Base-by-base conservation (phyloP, 2,888 invertebrate genomes). In the Amphimallon solstitiale region DNA sequence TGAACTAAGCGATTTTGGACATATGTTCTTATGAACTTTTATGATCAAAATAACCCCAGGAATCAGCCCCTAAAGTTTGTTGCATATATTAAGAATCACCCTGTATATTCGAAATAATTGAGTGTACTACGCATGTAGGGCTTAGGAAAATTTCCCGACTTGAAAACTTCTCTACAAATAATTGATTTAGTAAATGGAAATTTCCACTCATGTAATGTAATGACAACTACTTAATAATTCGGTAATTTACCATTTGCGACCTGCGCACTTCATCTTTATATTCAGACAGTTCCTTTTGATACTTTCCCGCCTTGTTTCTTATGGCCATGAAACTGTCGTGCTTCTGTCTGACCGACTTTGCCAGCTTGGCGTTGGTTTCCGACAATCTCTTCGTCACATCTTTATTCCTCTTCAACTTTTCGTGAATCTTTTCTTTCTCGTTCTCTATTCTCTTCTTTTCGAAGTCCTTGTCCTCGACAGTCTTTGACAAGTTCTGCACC, bases 281-380 rank as follows among this genome's bases (percentile, higher is more conserved):
- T 7, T 68, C 59, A 35, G 67, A 49, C 19, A 73, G 35, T 60
- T 70, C 68, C 14, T 62, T 66, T 51, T 71, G 66, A 34, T 69
- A 54, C 19, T 61, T 38, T 29, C 64, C 64, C n/a, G 69, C 63
- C 59, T 71, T 66, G 19, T 56, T 56, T 14, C 54, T 66, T 6
- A 60, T 19, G 0, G 63, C 62, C 21, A 67, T 64, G 34, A 70
- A 67, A n/a, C 65, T 66, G 3, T 69, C 67, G 40, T 66, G 64
- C 34, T 69, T 69, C 10, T 66, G 65, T n/a, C 62, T 64, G 7
- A 70, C 65, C 5, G 69, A 65, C 17, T 54, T 65, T 0, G 70
- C 68, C 10, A 70, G 49, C 43, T 59, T 63, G 9, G 66, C 62
- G 19, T 69, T 70, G 2, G 67, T 68, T 15, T 69, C 63, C 12